Conservation (phyloP, 2,797 vertebrate genomes). For the Pipistrellus pipistrellus region DNA sequence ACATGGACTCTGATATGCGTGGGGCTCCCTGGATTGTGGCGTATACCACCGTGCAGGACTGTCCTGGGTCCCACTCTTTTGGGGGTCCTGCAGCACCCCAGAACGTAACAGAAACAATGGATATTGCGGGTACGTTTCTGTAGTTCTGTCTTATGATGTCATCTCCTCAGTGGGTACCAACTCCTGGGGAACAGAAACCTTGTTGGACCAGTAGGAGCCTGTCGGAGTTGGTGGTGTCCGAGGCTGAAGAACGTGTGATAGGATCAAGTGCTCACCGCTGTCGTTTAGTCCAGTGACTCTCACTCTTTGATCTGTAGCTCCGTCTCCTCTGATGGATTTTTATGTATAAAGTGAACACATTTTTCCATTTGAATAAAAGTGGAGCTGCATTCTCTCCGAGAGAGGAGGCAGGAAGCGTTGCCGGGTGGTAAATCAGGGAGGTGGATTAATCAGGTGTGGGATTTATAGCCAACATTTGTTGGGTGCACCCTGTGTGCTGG, state of each 20-base stretch:
- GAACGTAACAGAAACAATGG: background rate
- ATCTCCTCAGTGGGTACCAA: background rate
- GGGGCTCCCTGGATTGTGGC: background rate
- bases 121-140: background rate
- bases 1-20: accelerated
- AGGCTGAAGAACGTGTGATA: background rate
- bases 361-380: background rate
- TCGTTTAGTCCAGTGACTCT: background rate
- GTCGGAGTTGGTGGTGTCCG: background rate
- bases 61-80: background rate
- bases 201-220: background rate
- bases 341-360: background rate
- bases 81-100: background rate
- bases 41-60: background rate
- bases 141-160: background rate
- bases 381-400: background rate
- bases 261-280: background rate
- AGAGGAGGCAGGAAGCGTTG: no score
- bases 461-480: background rate
- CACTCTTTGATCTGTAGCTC: background rate
- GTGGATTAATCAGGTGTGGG: background rate
- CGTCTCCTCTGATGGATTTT: background rate
- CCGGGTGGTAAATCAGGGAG: background rate
- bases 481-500: background rate
- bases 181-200: background rate